phyloP scores from a whole-genome alignment of 2,888 invertebrate species.

The Ganaspis brasiliensis region DNA sequence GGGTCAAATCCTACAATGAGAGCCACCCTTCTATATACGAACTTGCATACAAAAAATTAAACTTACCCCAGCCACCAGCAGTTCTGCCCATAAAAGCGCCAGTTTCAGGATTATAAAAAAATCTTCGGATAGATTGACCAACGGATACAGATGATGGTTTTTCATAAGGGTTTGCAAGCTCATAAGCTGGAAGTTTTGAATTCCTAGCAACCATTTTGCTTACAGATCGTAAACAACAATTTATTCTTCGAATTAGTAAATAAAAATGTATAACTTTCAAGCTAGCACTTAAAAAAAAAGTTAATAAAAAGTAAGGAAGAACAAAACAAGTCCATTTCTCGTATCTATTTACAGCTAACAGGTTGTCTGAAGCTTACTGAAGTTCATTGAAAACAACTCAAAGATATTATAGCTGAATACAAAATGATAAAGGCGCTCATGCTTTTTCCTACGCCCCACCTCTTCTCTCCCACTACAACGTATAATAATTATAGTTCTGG shows the following conservation, averaged over 20 bases:
- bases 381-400: slow-evolving; percentile 44
- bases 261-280: too few species aligned
- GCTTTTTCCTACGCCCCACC: neutral
- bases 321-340: too few species aligned
- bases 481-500: neutral
- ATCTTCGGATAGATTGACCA: slow-evolving; percentile 78
- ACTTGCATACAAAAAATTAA: too few species aligned
- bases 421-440: neutral
- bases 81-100: slow-evolving; percentile 84
- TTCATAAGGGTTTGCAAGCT: slow-evolving; percentile 82
- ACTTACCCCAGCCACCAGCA: slow-evolving; percentile 85
- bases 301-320: too few species aligned
- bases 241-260: too few species aligned
- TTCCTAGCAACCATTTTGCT: slow-evolving; percentile 82
- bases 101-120: slow-evolving; percentile 83
- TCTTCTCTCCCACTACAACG: slow-evolving; percentile 2
- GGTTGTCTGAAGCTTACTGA: slow-evolving; percentile 64
- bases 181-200: slow-evolving; percentile 76
- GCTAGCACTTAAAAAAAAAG: too few species aligned
- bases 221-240: neutral
- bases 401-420: neutral
- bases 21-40: too few species aligned
- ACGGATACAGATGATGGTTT: slow-evolving; percentile 79
- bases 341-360: too few species aligned
- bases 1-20: too few species aligned